A percentile compares a stretch with the other conserved stretches of the same genome.
Conservation (phyloP, 2,113 vertebrate genomes). For the Eubucco bourcierii region DNA sequence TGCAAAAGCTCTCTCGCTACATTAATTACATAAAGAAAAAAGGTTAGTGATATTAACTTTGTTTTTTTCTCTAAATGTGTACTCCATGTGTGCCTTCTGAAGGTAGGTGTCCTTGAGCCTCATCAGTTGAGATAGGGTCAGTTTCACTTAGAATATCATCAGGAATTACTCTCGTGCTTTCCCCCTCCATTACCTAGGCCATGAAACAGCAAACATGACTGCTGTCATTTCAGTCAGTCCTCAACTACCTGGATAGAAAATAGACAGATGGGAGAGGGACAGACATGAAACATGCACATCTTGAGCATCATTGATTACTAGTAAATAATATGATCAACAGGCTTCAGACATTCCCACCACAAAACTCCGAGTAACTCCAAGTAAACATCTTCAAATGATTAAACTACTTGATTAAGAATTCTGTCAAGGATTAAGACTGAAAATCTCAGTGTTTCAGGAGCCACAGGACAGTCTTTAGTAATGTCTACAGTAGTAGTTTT, state of each 20-base stretch:
- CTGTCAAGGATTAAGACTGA: background rate
- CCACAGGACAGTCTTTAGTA: background rate
- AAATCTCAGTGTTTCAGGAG: background rate
- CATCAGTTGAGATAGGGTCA: background rate
- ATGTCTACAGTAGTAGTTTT: background rate
- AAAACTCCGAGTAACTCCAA: background rate
- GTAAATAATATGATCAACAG: background rate
- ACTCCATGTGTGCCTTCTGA: constrained; percentile 11
- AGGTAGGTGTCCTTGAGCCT: background rate
- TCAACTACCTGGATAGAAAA: background rate
- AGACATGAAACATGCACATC: accelerated
- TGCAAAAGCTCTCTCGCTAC: constrained; percentile 32
- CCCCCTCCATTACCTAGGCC: background rate
- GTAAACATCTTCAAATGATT: background rate
- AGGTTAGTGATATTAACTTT: background rate
- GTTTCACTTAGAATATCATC: background rate
- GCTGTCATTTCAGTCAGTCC: background rate
- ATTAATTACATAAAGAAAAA: constrained; percentile 33
- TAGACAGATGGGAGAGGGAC: background rate
- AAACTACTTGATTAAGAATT: background rate
- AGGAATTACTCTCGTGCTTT: background rate
- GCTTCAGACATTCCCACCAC: background rate
- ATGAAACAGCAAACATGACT: background rate
- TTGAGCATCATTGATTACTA: background rate
- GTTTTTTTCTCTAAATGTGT: background rate